Conservation (phyloP, 2,113 vertebrate genomes). For the Sarotherodon lohbergeri region DNA sequence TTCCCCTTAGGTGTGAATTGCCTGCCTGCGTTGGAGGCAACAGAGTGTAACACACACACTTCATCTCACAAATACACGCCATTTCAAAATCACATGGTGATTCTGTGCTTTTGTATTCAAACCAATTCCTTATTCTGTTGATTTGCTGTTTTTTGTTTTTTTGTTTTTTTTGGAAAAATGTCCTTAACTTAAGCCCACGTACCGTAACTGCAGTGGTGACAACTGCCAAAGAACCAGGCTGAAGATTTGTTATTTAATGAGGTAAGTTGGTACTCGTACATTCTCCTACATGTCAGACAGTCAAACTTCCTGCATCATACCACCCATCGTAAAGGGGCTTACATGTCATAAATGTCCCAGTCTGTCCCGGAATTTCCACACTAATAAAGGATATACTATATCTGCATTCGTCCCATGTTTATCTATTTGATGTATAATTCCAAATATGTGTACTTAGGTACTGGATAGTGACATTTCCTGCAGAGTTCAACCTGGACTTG, state of each 20-base stretch:
- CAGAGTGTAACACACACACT: not conserved
- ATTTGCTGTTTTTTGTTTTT: not conserved
- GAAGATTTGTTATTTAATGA: slow-evolving; percentile 96
- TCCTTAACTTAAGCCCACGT: slow-evolving; percentile 82
- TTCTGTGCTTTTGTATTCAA: not conserved
- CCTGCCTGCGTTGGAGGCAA: not conserved
- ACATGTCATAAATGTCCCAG: not conserved
- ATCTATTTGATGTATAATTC: not conserved
- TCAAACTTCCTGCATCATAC: not conserved
- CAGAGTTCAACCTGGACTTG: slow-evolving; percentile 95
- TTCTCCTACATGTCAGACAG: not conserved
- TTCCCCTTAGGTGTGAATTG: not conserved
- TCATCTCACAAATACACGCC: not conserved
- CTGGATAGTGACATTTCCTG: slow-evolving; percentile 96
- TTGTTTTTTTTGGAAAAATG: not conserved
- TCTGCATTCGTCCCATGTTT: not conserved
- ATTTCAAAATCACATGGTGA: not conserved
- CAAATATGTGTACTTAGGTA: slow-evolving; percentile 74
- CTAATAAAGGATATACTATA: not conserved
- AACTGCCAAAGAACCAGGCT: slow-evolving; percentile 78
- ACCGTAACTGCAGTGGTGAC: slow-evolving; percentile 81
- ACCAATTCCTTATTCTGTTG: not conserved
- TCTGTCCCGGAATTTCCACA: not conserved
- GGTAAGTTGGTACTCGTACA: slow-evolving; percentile 69
- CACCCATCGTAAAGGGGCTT: not conserved